Base-by-base conservation (phyloP, 2,888 invertebrate species). In the Acleris literana region DNA sequence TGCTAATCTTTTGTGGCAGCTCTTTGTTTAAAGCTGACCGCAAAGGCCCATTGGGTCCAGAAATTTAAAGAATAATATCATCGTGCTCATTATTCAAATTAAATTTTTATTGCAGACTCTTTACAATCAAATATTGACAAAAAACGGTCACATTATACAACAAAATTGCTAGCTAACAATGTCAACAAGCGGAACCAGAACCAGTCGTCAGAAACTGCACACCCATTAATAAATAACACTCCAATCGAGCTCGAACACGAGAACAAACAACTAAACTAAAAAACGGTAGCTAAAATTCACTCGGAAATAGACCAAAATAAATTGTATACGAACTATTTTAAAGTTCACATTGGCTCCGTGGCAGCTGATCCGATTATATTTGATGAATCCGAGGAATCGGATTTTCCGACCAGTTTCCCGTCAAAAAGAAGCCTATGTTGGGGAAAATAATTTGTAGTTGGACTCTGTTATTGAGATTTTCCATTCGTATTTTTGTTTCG, bases 361-460 rank as follows among this genome's bases (percentile, higher is more conserved):
- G 53, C 13, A 25, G 20, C n/a, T 62, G 46, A 66, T 57, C 61
- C 56, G 61, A 66, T 66, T 66, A 66, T 57, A 39, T 62, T 64
- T 56, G 65, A 66, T 66, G 66, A 62, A 62, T 56, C 46, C 52
- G 57, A n/a, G 51, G 39, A 46, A 62, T 57, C 61, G 56, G 66
- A 61, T 66, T 66, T 66, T 62, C 65, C 66, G 11, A 18, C 46
- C 57, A 66, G 66, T 62, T 66, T 52, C 13, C 56, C 39, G 33
- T 39, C 43, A 55, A 25, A 61, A 66, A 66, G 66, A 62, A 62
- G 61, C 60, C 65, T 66, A 18, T 46, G 52, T 44, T 29, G 48
- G 39, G 46, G 61, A 33, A 25, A 22, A 52, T 58, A 17, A 52
- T 46, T 18, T 49, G 49, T 4, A 18, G 39, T 39, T 39, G 13